These are phyloP conservation scores for Hydropotes inermis DNA, from an alignment of 2,113 vertebrate species.

Conservation along the genomic window DNA sequence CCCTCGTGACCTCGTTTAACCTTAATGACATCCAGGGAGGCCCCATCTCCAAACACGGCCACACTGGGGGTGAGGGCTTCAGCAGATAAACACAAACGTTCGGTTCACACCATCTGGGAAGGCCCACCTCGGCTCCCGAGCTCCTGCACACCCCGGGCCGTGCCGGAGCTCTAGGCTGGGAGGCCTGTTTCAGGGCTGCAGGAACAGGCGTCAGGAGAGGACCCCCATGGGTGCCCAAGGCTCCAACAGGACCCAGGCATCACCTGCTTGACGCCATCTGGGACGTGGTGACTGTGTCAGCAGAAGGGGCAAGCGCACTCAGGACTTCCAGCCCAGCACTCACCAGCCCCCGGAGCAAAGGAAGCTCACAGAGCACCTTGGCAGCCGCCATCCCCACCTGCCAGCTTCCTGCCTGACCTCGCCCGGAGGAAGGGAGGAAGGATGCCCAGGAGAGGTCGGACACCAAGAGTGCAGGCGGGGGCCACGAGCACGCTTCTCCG, in stretches of 20 bases:
- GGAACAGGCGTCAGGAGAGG: background rate
- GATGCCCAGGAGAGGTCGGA: accelerated
- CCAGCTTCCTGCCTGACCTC: background rate
- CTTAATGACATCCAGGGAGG: background rate
- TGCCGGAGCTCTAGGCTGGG: accelerated
- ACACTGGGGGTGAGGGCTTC: background rate
- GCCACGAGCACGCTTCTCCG: accelerated
- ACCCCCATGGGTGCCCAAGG: accelerated
- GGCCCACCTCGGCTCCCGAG: accelerated
- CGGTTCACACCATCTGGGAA: background rate
- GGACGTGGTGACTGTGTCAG: accelerated
- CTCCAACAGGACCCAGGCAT: accelerated
- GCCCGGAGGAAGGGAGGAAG: background rate
- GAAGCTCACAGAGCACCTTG: no score
- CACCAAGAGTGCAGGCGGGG: accelerated
- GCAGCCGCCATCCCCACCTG: background rate
- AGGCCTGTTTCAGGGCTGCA: accelerated
- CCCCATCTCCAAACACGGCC: background rate
- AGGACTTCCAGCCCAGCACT: background rate
- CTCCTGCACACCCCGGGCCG: accelerated
- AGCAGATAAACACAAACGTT: no score
- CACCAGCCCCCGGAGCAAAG: accelerated
- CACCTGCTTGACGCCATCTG: accelerated
- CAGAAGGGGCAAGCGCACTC: accelerated
- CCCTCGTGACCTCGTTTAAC: background rate